Evolutionary conservation across 1,140 invertebrate species (phyloP), one percentile per base, ranked within the genome.

Genomic region (Leptinotarsa texana): DNA sequence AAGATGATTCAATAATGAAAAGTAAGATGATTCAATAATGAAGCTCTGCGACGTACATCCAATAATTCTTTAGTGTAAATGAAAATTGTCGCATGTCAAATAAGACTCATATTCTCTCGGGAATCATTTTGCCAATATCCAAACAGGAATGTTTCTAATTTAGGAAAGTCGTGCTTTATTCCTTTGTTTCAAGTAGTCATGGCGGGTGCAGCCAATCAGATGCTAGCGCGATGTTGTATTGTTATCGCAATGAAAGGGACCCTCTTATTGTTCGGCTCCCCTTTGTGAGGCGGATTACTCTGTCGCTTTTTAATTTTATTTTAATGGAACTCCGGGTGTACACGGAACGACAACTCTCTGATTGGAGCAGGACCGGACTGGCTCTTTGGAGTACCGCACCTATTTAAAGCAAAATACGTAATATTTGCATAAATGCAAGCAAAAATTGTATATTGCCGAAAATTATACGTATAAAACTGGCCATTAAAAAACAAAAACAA

Each of bases 261-360:
- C 72, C 74, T 75, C 74, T 68, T 71, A 78, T 78, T 78, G 77
- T 78, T 74, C 73, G 61, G 61, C 74, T 67, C 77, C 74, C 74
- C 68, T 78, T 75, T 69, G 74, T 75, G 74, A 78, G 74, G 21
- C 76, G 74, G 74, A 78, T 78, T 78, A 78, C 75, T 78, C 74
- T 27, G 74, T 73, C 74, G 74, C 75, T 75, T 75, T 75, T 75
- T 78, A 21, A 75, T 73, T 75, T 73, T 69, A 67, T 73, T 75
- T 78, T 78, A 78, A 78, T 78, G 74, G 74, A 75, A 67, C 74
- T 49, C 49, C 62, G 68, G 72, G 71, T 63, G 71, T 63, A 72
- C 74, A 61, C 61, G 63, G 69, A 69, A 66, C 63, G 65, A 51
- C 77, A 67, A 42, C 21, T 65, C 72, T n/a, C 22, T 63, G 76